Evolutionary conservation across 2,113 vertebrate species (phyloP), one percentile per base, ranked within the genome.

Genomic region (Chlamydotis undulata): DNA sequence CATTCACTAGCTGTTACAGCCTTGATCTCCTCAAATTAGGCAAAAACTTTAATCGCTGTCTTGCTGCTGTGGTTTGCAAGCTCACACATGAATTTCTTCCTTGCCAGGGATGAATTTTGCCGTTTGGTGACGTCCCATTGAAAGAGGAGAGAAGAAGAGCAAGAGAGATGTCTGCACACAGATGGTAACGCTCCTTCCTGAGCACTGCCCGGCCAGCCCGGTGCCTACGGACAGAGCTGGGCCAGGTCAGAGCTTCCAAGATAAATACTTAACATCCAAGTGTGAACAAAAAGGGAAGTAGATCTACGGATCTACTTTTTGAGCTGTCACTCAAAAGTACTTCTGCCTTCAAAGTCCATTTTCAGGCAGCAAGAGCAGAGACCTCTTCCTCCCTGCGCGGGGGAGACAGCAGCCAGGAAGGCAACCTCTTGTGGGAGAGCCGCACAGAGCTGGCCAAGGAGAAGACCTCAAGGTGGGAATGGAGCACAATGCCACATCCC

Each of bases 1-100:
- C 64, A 63, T 93, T 92, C 79, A 93, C 15, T 4, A 21, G 57
- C 71, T 96, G 64, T 96, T 95, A 94, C 83, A 86, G 86, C 85
- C 87, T 85, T 70, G 55, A 91, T 85, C 92, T 88, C 75, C 75
- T 56, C 67, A 75, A 96, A 95, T 94, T 70, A 95, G 71, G 26
- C 37, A 69, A 71, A 70, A 93, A 94, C 87, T 94, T 74, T 56
- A 90, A 94, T 95, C 10, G 1, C 87, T 35, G 59, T 45, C 90
- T 93, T 59, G 33, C 61, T 65, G 74, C 70, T 65, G 37, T 57
- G 80, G 52, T 83, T 88, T 83, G 63, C 5, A 15, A 83, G 79
- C 73, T 83, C 85, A 91, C 23, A 4, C 0, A 1, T 67, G 6
- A 88, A 55, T 86, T 71, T 70, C 45, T 70, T 63, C 59, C 45